Evolutionary conservation across 64 coral and sea anemone genomes (phyloP), one percentile per base, ranked within the genome.

Genomic region (Montipora cactus): DNA sequence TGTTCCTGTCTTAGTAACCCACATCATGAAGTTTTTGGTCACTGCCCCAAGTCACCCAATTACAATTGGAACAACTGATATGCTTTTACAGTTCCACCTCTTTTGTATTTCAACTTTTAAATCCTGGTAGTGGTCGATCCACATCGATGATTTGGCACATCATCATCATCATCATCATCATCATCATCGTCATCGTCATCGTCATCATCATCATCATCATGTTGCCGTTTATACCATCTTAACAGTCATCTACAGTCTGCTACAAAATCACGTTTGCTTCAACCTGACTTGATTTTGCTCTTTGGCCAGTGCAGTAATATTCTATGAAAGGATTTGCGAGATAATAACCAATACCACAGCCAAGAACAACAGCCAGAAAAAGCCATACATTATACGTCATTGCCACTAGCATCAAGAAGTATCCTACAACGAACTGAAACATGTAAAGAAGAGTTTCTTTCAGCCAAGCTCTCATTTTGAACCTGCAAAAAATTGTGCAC

Each of bases 311-410:
- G 21, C n/a, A 72, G 47, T 44, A 92, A 64, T 62, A 64, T 44
- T 75, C 90, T 12, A 92, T 20, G 16, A 15, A 49, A 45, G 92
- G 92, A 7, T 47, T n/a, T 49, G 59, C 66, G 7, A 96, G 23
- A 48, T 93, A 87, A 55, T 93, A 90, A 57, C 87, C 95, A 13
- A 68, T 20, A 74, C 86, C 91, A 53, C 16, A 49, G 57, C 95
- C 95, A 22, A 93, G 67, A 49, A 93, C 23, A 80, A 96, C 91
- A 28, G 91, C 87, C 47, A 96, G 12, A 51, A 96, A 96, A 67
- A 96, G 57, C 95, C 95, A 96, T 20, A 90, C 81, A 88, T 90
- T 96, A 81, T 93, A 96, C 5, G 95, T 96, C 95, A 96, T 96
- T 13, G 91, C 95, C 5, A 96, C 81, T 49, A 96, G 73, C 95